phyloP scores from a whole-genome alignment of 2,797 vertebrate genomes.

The Gobio occitaniae region DNA sequence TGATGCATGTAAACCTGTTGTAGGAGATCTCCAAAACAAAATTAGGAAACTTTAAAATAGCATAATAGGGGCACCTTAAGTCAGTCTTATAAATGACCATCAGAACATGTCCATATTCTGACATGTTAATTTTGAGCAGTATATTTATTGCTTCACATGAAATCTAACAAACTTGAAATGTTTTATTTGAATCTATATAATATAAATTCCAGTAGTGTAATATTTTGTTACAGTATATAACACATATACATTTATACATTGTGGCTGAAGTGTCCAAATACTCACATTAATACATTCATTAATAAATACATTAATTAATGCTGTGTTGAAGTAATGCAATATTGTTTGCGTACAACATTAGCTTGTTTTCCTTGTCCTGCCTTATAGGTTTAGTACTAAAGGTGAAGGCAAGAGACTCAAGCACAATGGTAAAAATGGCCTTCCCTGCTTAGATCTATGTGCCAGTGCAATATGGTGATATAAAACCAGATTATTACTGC shows the following conservation, averaged over 20 bases:
- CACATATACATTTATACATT: background rate
- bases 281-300: too few relatives aligned
- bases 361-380: background rate
- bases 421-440: background rate
- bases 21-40: too few relatives aligned
- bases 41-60: too few relatives aligned
- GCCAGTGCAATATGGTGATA: background rate
- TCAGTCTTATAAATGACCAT: background rate
- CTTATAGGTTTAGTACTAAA: background rate
- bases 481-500: background rate
- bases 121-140: too few relatives aligned
- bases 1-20: too few relatives aligned
- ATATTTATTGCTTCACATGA: background rate
- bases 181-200: background rate
- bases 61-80: background rate
- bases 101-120: background rate
- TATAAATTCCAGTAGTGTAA: background rate
- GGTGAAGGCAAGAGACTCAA: background rate
- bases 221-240: background rate
- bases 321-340: background rate
- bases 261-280: background rate
- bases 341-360: background rate
- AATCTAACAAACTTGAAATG: background rate
- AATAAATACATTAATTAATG: too few relatives aligned
- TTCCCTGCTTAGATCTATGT: background rate